phyloP scores from a whole-genome alignment of 2,888 invertebrate genomes.

The Helobdella robusta region DNA sequence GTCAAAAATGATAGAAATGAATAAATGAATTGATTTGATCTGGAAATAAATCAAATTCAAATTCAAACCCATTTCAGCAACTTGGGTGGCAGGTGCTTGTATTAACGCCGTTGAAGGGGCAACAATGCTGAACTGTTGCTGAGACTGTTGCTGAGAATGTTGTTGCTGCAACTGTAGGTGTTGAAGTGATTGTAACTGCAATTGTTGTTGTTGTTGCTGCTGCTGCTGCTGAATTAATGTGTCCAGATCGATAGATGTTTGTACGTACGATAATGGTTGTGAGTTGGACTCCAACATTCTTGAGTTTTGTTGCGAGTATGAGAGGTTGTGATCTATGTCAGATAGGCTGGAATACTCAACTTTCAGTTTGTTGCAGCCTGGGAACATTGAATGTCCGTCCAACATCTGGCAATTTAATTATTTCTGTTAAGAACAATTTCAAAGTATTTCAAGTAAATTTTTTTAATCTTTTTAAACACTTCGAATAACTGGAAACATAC shows the following conservation, averaged over 20 bases:
- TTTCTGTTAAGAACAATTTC: not conserved
- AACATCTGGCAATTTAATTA: not conserved
- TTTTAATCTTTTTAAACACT: not conserved
- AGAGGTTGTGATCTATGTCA: too few species aligned
- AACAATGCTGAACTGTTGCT: not conserved
- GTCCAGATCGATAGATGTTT: too few species aligned
- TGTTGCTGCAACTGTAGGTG: slow-evolving; percentile 12
- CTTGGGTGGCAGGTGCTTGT: too few species aligned
- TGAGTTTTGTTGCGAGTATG: too few species aligned
- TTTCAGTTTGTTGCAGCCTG: slow-evolving; percentile 1
- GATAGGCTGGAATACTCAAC: slow-evolving; percentile 1
- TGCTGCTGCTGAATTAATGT: not conserved
- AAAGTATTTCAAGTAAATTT: not conserved
- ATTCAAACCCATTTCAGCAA: too few species aligned
- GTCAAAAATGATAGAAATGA: too few species aligned
- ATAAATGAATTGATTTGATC: too few species aligned
- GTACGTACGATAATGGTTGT: too few species aligned
- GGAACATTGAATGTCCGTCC: not conserved
- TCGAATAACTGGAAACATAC: not conserved
- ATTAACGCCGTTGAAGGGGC: not conserved
- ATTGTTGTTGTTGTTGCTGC: not conserved
- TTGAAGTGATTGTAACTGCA: not conserved
- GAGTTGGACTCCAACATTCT: too few species aligned
- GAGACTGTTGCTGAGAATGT: slow-evolving; percentile 7
- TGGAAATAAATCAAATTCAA: too few species aligned